Evolutionary conservation across 2,113 vertebrate genomes (phyloP), one percentile per base, ranked within the genome.

Genomic region (Pseudonaja textilis): DNA sequence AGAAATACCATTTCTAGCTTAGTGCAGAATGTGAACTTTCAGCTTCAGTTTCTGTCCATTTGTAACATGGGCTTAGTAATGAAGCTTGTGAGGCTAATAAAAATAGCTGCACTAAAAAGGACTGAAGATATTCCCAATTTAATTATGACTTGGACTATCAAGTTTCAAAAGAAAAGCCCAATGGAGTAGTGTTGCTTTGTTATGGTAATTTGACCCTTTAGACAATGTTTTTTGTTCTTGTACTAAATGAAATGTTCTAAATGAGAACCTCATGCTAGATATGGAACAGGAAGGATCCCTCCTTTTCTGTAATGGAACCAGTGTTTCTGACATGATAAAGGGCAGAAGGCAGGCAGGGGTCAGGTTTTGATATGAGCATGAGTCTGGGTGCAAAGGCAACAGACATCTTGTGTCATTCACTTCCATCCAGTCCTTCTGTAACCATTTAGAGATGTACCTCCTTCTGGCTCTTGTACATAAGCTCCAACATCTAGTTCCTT

Each of bases 251-350:
- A 59, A 59, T 59, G 57, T 25, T 9, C 23, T 59, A 59, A 25
- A 25, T 25, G 57, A 59, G 57, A 81, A 57, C 39, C 3, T 89
- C 61, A 14, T 89, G 88, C 54, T 55, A 39, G 42, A 89, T 64
- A 64, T 85, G 69, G 29, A 54, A 85, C 54, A 89, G 92, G 92
- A 93, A 93, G 69, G 88, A 25, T 69, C 42, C 92, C 87, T 89
- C 52, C 87, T 56, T 85, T 47, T n/a, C 54, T 14, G 11, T 55
- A 16, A 47, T 59, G 50, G 39, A 89, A 59, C 88, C 57, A 88
- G 39, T 93, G 47, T 88, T 88, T 29, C 34, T 34, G 4, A 55
- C 4, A 42, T 2, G 92, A 93, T 93, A 93, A 89, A 55, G 69
- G 55, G 23, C n/a, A 56, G 54, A 64, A 18, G 69, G 87, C 45